Evolutionary conservation across 2,888 invertebrate species (phyloP).

Genomic region (Neoaliturus tenellus): DNA sequence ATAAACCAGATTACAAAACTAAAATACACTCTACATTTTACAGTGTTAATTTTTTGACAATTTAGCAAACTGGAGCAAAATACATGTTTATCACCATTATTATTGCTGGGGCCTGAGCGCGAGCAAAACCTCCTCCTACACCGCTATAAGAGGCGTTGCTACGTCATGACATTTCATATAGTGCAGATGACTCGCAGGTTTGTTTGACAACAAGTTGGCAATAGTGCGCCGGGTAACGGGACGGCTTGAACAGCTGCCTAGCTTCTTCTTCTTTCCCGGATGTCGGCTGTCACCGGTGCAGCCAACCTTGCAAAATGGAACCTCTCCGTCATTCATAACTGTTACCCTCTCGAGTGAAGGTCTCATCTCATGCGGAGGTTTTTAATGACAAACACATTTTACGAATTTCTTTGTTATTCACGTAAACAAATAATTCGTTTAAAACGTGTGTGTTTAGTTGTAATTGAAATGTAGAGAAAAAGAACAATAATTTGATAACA

Average conservation of each 20-base stretch:
- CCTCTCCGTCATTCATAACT: background rate
- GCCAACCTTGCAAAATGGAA: conserved; percentile 46
- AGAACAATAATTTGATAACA: no score
- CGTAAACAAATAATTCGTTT: no score
- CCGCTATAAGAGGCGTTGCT: background rate
- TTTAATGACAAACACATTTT: no score
- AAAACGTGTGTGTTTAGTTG: no score
- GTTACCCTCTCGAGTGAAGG: background rate
- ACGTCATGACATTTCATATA: conserved; percentile 23
- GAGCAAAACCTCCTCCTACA: background rate
- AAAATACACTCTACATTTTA: no score
- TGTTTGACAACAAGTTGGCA: conserved; percentile 15
- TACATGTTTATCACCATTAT: no score
- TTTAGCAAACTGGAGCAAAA: no score
- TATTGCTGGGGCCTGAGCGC: background rate
- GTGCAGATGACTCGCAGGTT: conserved; percentile 9
- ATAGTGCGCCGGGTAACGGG: conserved; percentile 20
- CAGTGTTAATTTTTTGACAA: no score
- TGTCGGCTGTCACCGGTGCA: conserved; percentile 42
- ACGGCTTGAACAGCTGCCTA: background rate
- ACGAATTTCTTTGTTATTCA: no score
- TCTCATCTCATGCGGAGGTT: no score
- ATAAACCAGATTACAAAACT: no score
- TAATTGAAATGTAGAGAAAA: no score
- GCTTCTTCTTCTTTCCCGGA: conserved; percentile 30